Base-by-base conservation (phyloP, 2,888 invertebrate genomes). In the Gastracanthus pulcherrimus region DNA sequence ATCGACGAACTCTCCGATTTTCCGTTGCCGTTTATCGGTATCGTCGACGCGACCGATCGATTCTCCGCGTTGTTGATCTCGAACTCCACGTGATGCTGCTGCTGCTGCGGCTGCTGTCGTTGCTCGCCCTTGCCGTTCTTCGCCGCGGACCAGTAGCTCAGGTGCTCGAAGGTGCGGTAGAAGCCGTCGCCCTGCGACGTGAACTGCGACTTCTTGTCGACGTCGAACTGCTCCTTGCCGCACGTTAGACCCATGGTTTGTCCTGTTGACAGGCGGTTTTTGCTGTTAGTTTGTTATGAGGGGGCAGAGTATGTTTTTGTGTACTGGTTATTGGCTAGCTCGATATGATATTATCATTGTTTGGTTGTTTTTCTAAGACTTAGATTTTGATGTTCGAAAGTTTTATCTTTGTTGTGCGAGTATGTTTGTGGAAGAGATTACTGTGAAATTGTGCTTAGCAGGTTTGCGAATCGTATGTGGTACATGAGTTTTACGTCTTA, bases 241-340 rank as follows among this genome's bases (percentile, higher is more conserved):
- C 74, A 77, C 9, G 48, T 19, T 45, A 66, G 38, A 62, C 82
- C 82, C 82, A 83, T 83, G 38, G 3, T 66, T 67, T 19, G 48
- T 13, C 36, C 74, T 75, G 31, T 19, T 36, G 2, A 64, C n/a
- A 38, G 7, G 74, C 19, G 16, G 23, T 64, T 62, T 64, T 16
- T 58, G 31, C 19, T 16, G 9, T 26, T 31, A 13, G 13, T 19
- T 36, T 48, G 2, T 5, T 19, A 69, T 34, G 26, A 9, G 26
- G 29, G 31, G n/a, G 16, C 45, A 3, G n/a, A 2, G n/a, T 41
- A 13, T 45, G 41, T 45, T 45, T n/a, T n/a, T 45, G n/a, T 4
- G 3, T 45, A 16, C 7, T 38, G 38, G 13, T 1, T 38, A 38
- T 1, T 38, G 38, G 4, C 45, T 45, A 45, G 13, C n/a, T 3